Conservation (phyloP, 2,113 vertebrate genomes). For the Oncorhynchus mykiss region DNA sequence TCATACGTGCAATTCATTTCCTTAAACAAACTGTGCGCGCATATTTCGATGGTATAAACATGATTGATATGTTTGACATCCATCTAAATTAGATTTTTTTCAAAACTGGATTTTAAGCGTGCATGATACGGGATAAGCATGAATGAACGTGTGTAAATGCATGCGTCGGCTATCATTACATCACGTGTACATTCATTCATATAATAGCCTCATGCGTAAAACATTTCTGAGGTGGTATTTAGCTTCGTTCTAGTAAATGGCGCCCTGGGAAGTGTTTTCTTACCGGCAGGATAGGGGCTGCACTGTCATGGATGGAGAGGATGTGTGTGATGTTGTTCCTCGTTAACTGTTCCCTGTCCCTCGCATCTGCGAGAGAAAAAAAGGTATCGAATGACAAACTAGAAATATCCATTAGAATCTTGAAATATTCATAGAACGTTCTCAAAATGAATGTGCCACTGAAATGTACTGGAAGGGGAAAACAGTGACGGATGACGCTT, state of each 20-base stretch:
- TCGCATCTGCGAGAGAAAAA: slow-evolving; percentile 75
- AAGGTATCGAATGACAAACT: neutral
- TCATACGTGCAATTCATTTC: too few species aligned
- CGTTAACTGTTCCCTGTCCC: slow-evolving; percentile 85
- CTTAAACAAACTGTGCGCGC: too few species aligned
- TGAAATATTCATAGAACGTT: neutral
- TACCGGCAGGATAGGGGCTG: slow-evolving; percentile 88
- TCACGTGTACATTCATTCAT: neutral
- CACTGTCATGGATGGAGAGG: slow-evolving; percentile 89
- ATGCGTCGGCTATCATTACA: neutral
- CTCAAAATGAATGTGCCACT: neutral
- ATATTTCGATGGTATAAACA: too few species aligned
- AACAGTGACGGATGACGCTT: neutral
- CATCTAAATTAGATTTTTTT: too few species aligned
- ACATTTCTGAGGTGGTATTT: neutral
- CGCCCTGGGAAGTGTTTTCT: slow-evolving; percentile 43
- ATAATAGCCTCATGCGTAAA: neutral
- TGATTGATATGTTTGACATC: too few species aligned
- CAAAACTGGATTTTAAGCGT: too few species aligned
- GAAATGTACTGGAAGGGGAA: neutral
- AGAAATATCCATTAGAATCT: neutral
- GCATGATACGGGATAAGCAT: too few species aligned
- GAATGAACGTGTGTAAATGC: too few species aligned
- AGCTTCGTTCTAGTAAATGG: neutral
- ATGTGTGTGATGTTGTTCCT: slow-evolving; percentile 93